Evolutionary conservation across 2,113 vertebrate species (phyloP).

Genomic region (Chionodraco myersi): DNA sequence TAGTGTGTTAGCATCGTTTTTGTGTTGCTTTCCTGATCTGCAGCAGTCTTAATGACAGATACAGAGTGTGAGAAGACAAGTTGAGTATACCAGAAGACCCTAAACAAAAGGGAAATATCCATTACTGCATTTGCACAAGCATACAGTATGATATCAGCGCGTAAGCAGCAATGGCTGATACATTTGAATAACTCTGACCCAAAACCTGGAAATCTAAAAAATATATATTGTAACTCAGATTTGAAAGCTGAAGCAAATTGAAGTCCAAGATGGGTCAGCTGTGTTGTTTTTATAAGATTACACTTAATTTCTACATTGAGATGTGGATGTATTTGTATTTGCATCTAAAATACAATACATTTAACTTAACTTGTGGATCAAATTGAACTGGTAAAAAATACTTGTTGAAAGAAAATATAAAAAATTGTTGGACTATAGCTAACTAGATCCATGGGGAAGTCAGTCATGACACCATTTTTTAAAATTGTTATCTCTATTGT

Average conservation of each 20-base stretch:
- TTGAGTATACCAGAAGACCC: not conserved
- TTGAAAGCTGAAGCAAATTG: not conserved
- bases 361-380: not conserved
- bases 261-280: not conserved
- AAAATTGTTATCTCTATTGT: not conserved
- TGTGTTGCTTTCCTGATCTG: not conserved
- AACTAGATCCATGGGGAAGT: not conserved
- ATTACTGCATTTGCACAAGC: not conserved
- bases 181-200: not conserved
- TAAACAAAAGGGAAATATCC: not conserved
- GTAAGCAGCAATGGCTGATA: not conserved
- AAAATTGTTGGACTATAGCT: not conserved
- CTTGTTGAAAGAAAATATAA: not conserved
- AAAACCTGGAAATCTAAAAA: not conserved
- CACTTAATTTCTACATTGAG: not conserved
- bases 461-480: not conserved
- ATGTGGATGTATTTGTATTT: not conserved
- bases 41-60: not conserved
- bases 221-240: not conserved
- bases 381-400: not conserved
- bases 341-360: not conserved
- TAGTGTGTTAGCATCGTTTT: not conserved
- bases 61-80: not conserved
- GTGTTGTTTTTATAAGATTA: not conserved
- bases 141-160: not conserved